Percentiles rank a stretch among this genome's conserved stretches.
phyloP scores from a whole-genome alignment of 1,140 invertebrate species.

The Aricia agestis region DNA sequence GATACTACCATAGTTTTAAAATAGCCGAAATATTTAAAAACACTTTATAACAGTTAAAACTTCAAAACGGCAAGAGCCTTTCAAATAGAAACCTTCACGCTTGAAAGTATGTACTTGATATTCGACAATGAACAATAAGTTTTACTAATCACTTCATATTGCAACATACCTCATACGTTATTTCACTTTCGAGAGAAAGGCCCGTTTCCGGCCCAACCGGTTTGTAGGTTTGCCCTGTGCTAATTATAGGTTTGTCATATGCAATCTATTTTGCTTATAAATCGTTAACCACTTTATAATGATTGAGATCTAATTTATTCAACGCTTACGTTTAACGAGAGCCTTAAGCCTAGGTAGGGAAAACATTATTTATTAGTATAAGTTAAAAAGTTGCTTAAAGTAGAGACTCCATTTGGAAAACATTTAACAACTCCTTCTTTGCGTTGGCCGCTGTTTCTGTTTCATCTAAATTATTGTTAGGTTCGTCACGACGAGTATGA shows the following conservation, averaged over 20 bases:
- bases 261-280: not conserved
- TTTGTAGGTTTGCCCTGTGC: not conserved
- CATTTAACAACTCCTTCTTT: too few species aligned
- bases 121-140: constrained; percentile 7
- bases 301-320: constrained; percentile 2
- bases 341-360: not conserved
- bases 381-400: too few species aligned
- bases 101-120: not conserved
- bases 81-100: not conserved
- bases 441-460: too few species aligned
- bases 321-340: not conserved
- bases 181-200: constrained; percentile 14
- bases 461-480: too few species aligned
- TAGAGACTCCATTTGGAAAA: too few species aligned
- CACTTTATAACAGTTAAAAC: not conserved
- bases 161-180: constrained; percentile 2
- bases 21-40: too few species aligned
- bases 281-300: constrained; percentile 1
- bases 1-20: too few species aligned
- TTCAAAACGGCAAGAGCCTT: not conserved
- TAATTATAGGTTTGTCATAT: not conserved
- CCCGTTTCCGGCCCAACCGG: not conserved
- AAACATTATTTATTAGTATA: too few species aligned
- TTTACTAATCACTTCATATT: constrained; percentile 8
- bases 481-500: too few species aligned